Evolutionary conservation across 2,797 vertebrate genomes (phyloP).

Genomic region (Leuciscus waleckii): DNA sequence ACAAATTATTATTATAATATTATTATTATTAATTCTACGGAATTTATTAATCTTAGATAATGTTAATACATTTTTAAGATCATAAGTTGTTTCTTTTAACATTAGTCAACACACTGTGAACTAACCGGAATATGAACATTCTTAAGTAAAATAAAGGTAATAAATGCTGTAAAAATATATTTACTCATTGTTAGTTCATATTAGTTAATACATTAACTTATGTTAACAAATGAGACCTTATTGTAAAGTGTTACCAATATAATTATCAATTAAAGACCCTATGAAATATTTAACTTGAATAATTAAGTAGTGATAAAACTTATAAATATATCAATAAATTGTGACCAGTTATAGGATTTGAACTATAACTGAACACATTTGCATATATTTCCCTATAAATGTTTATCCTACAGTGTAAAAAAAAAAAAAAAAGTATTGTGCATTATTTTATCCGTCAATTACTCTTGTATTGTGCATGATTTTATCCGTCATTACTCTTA

Average conservation of each 20-base stretch:
- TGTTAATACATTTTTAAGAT: background rate
- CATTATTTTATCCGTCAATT: background rate
- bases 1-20: too few species aligned
- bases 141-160: background rate
- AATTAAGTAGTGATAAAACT: background rate
- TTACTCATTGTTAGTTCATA: background rate
- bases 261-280: background rate
- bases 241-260: background rate
- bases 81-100: background rate
- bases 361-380: background rate
- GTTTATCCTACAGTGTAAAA: background rate
- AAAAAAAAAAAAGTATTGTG: background rate
- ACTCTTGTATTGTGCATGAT: background rate
- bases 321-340: background rate
- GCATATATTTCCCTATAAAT: background rate
- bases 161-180: background rate
- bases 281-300: background rate
- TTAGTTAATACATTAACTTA: background rate
- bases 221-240: background rate
- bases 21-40: too few species aligned
- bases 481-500: background rate
- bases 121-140: background rate
- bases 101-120: background rate
- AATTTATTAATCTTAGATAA: background rate
- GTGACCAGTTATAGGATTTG: background rate